Conservation (phyloP, 2,797 vertebrate genomes). For the Glyptemys insculpta region DNA sequence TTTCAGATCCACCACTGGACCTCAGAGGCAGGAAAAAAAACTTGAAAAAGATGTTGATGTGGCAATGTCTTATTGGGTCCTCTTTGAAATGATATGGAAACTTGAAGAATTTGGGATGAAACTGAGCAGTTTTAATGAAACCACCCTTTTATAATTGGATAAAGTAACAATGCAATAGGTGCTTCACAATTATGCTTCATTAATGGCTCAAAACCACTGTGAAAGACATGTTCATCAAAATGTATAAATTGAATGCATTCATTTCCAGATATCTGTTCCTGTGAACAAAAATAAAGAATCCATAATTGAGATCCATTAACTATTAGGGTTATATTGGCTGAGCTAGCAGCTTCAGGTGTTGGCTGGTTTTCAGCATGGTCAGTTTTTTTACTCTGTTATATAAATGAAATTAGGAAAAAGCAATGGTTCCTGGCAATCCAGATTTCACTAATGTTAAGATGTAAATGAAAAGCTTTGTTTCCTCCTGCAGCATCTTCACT, state of each 20-base stretch:
- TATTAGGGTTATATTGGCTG: background rate
- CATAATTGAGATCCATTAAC: slow-evolving; percentile 37
- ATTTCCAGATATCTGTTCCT: background rate
- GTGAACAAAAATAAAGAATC: slow-evolving; percentile 5
- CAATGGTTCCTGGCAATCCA: background rate
- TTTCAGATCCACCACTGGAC: background rate
- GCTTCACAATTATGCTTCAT: slow-evolving; percentile 35
- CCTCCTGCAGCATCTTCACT: background rate
- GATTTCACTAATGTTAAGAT: slow-evolving; percentile 48
- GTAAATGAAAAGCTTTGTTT: slow-evolving; percentile 35
- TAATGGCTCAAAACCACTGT: slow-evolving; percentile 17
- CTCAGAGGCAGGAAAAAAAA: background rate
- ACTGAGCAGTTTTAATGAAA: background rate
- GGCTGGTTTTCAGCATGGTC: slow-evolving; percentile 10
- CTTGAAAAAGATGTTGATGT: background rate
- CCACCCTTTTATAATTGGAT: background rate
- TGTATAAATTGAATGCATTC: slow-evolving; percentile 28
- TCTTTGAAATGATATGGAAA: background rate
- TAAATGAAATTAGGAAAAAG: background rate
- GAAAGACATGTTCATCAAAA: slow-evolving; percentile 38
- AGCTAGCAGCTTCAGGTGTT: slow-evolving; percentile 39
- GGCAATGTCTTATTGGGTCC: background rate
- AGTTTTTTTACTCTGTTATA: slow-evolving; percentile 35
- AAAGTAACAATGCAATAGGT: background rate
- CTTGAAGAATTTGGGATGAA: slow-evolving; percentile 23